Evolutionary conservation across 2,113 vertebrate species (phyloP).

Genomic region (Heliornis fulica): DNA sequence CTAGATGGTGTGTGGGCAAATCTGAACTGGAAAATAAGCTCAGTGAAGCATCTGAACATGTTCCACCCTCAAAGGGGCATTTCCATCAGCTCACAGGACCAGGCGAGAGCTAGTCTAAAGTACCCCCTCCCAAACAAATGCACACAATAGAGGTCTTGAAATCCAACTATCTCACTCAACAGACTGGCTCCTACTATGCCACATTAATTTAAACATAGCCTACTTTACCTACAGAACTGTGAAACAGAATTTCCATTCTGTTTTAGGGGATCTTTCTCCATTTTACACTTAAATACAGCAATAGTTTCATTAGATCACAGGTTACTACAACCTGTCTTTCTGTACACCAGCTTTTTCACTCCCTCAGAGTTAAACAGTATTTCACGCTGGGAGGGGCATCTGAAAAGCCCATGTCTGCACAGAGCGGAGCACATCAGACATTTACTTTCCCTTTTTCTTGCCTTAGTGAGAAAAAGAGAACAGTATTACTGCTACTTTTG

Average conservation of each 20-base stretch:
- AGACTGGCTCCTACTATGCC: not conserved
- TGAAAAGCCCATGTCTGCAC: not conserved
- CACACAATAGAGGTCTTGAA: not conserved
- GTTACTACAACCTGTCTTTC: not conserved
- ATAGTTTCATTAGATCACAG: not conserved
- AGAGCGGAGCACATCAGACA: conserved; percentile 6
- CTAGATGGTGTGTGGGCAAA: not conserved
- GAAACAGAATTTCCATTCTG: not conserved
- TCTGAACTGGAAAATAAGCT: not conserved
- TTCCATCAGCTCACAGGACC: not conserved
- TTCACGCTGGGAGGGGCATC: not conserved
- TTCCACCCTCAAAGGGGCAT: not conserved
- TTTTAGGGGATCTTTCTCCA: not conserved
- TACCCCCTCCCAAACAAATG: not conserved
- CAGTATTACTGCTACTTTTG: not conserved
- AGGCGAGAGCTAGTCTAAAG: not conserved
- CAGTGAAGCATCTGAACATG: fast-evolving
- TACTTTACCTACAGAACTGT: not conserved
- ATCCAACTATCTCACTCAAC: not conserved
- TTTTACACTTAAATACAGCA: not conserved
- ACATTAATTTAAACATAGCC: not conserved
- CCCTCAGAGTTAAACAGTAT: not conserved
- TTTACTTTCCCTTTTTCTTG: not conserved
- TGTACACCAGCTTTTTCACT: not conserved
- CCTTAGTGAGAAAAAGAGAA: not conserved